Conservation (phyloP, 1,140 invertebrate genomes). For the Drosophila takahashii region DNA sequence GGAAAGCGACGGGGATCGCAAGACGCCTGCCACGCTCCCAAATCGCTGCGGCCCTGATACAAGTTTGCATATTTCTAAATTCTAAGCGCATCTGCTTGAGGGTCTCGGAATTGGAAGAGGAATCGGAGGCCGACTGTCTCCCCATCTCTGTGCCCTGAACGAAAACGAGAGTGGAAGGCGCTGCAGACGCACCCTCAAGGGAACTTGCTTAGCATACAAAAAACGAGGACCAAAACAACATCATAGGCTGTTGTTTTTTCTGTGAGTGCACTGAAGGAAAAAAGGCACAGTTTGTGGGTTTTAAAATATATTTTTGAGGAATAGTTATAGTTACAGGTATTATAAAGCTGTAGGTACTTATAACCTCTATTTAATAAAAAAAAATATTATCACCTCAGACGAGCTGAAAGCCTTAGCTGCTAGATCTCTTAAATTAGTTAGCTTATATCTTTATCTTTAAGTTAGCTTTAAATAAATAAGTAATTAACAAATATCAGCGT, state of each 20-base stretch:
- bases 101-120: conserved; percentile 11
- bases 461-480: too few species aligned
- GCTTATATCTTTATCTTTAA: too few species aligned
- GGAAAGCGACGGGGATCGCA: not conserved
- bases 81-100: conserved; percentile 79
- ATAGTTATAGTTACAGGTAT: too few species aligned
- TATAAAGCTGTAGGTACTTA: too few species aligned
- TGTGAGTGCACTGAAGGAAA: conserved; percentile 1
- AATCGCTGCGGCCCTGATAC: conserved; percentile 73
- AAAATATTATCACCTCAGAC: too few species aligned
- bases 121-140: not conserved
- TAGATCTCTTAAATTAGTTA: too few species aligned
- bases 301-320: too few species aligned
- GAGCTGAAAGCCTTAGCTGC: too few species aligned
- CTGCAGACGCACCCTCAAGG: conserved; percentile 52
- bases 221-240: conserved; percentile 7
- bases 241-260: conserved; percentile 14
- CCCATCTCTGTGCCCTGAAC: not conserved
- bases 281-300: too few species aligned
- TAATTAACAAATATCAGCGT: too few species aligned
- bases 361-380: too few species aligned
- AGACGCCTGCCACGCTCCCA: conserved; percentile 26
- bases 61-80: conserved; percentile 83
- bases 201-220: conserved; percentile 49
- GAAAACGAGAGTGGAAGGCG: conserved; percentile 69